Conservation (phyloP, 1,140 invertebrate genomes). For the Hypothenemus hampei region DNA sequence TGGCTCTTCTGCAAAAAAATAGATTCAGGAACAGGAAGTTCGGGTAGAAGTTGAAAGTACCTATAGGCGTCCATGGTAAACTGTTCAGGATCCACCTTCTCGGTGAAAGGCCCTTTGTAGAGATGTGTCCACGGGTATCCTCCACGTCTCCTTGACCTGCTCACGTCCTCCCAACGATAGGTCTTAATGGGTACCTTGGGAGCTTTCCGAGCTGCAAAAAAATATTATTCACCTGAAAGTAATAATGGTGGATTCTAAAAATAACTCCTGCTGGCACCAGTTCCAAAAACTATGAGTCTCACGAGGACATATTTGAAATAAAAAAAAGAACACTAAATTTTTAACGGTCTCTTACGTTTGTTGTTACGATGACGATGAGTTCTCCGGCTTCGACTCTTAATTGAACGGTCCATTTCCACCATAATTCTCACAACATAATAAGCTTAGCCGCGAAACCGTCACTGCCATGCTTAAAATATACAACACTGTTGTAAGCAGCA, state of each 20-base stretch:
- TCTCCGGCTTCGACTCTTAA: not conserved
- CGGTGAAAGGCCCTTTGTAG: slow-evolving; percentile 39
- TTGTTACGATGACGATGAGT: not conserved
- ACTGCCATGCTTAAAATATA: slow-evolving; percentile 9
- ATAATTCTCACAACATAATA: not conserved
- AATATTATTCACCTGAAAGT: not conserved
- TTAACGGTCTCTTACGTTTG: not conserved
- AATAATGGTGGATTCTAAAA: not conserved
- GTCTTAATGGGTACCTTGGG: slow-evolving; percentile 60
- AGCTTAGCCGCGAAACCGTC: not conserved
- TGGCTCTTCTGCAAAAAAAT: slow-evolving; percentile 22
- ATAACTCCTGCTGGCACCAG: not conserved
- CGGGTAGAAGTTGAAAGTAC: not conserved
- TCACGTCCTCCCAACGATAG: slow-evolving; percentile 68
- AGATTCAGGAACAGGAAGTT: not conserved
- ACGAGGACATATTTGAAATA: not conserved
- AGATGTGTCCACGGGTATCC: slow-evolving; percentile 68
- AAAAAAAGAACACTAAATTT: not conserved
- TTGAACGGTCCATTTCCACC: slow-evolving; percentile 3
- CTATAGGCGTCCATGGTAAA: slow-evolving; percentile 37
- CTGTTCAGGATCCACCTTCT: slow-evolving; percentile 34
- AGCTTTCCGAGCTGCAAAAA: slow-evolving; percentile 41
- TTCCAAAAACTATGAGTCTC: not conserved
- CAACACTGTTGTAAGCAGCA: not conserved
- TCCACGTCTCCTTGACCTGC: slow-evolving; percentile 52